Evolutionary conservation across 2,113 vertebrate genomes (phyloP), one percentile per base, ranked within the genome.

Genomic region (Oxyruncus cristatus): DNA sequence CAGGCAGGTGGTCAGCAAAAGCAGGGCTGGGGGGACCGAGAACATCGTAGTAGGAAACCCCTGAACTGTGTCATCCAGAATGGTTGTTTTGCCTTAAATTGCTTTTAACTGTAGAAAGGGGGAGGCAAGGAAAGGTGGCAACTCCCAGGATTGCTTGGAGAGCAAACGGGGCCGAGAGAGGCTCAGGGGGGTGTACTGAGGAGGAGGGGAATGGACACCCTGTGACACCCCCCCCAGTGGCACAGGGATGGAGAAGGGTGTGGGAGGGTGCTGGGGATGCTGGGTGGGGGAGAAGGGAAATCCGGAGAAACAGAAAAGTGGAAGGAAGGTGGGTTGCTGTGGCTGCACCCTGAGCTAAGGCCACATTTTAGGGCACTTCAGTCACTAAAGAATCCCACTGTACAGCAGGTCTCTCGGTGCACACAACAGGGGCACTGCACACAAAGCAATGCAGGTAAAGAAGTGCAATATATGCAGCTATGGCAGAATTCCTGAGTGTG

Each of bases 381-480:
- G 13, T 32, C 27, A 14, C n/a, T 35, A 20, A 56, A 53, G 10
- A 5, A 44, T 27, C 4, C 16, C 8, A 8, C 23, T 9, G 11
- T 19, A 18, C 8, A 30, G 14, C 26, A 37, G 22, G 23, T n/a
- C 5, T 42, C 39, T 47, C 9, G 16, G 18, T 13, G 35, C 32
- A 13, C 2, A 1, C 1, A 59, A 30, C 21, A 30, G 3, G 30
- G 70, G 20, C 61, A 7, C 7, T 13, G 37, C 33, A 32, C 0
- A 1, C 21, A 27, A 27, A 55, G 59, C 76, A 85, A 81, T 4
- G 22, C 35, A 73, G 33, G 27, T 9, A 17, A 61, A 52, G 72
- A n/a, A 41, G 7, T 3, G 41, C 61, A 58, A 10, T 3, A 2
- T 11, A 2, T 18, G 7, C 3, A 11, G 4, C 22, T 26, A 12